A percentile compares a stretch with the other conserved stretches of the same genome.
Evolutionary conservation across 2,113 vertebrate genomes (phyloP).

Genomic region (Rhinoptilus africanus): DNA sequence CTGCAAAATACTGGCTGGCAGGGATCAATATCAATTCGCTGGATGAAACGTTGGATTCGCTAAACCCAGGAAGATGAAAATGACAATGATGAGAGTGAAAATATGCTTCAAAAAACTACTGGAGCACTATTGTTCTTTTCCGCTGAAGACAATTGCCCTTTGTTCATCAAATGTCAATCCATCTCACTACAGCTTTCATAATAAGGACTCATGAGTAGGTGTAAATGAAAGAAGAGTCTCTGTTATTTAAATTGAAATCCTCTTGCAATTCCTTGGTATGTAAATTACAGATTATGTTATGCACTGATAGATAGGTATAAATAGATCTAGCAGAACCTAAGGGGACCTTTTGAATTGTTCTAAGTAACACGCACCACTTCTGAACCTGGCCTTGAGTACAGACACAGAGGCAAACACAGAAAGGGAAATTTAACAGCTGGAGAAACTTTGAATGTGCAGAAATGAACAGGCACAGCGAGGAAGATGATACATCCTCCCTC

Average conservation of each 20-base stretch:
- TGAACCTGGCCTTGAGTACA: constrained; percentile 26
- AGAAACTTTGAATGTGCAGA: background rate
- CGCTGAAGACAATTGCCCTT: constrained; percentile 41
- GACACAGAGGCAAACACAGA: background rate
- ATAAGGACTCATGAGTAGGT: constrained; percentile 39
- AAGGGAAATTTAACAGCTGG: background rate
- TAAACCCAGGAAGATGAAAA: constrained; percentile 23
- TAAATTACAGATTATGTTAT: constrained; percentile 36
- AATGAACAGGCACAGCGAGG: background rate
- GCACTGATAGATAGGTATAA: constrained; percentile 26
- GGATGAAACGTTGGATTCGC: background rate
- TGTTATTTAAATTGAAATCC: constrained; percentile 44
- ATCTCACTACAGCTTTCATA: background rate
- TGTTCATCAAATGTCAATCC: constrained; percentile 47
- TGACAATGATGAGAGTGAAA: constrained; percentile 12
- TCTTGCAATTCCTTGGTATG: constrained; percentile 31
- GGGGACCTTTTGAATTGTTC: background rate
- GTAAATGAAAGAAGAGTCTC: constrained; percentile 39
- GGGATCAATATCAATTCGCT: constrained; percentile 20
- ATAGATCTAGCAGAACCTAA: constrained; percentile 22
- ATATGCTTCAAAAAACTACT: constrained; percentile 6
- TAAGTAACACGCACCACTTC: background rate
- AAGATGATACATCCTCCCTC: background rate
- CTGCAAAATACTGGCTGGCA: constrained; percentile 5
- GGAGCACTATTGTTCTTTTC: constrained; percentile 40